phyloP scores from a whole-genome alignment of 2,113 vertebrate genomes.

The Charina bottae region DNA sequence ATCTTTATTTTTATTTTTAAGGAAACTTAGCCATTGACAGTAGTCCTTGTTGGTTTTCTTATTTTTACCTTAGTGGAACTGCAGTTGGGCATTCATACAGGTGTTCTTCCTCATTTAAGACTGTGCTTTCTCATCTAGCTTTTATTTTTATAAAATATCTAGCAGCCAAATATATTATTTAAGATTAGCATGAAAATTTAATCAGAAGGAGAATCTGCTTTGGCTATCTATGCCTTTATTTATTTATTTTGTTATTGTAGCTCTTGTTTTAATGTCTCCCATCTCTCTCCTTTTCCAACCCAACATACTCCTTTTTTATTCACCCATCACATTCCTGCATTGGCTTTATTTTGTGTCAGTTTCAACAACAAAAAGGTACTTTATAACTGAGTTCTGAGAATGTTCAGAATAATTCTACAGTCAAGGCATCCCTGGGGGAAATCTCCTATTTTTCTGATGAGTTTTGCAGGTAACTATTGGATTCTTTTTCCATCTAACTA shows the following conservation, averaged over 20 bases:
- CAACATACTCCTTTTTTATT: conserved; percentile 51
- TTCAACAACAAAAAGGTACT: conserved; percentile 61
- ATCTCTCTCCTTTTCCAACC: conserved; percentile 37
- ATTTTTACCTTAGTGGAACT: conserved; percentile 23
- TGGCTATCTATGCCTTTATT: conserved; percentile 59
- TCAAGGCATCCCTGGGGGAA: conserved; percentile 51
- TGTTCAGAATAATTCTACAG: conserved; percentile 62
- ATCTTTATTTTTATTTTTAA: conserved; percentile 31
- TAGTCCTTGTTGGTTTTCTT: neutral
- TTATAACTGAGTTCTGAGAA: conserved; percentile 64
- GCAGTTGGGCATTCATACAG: conserved; percentile 28
- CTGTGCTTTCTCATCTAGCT: conserved; percentile 53
- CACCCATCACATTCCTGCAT: conserved; percentile 53
- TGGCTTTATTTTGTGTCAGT: conserved; percentile 53
- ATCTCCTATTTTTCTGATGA: conserved; percentile 57
- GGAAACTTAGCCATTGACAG: conserved; percentile 52
- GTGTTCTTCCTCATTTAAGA: conserved; percentile 58
- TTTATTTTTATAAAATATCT: conserved; percentile 62
- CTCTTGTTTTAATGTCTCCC: conserved; percentile 37
- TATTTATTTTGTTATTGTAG: conserved; percentile 60
- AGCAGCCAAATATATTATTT: conserved; percentile 73
- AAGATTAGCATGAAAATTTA: conserved; percentile 73
- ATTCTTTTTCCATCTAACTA: conserved; percentile 43
- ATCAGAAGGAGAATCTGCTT: conserved; percentile 65
- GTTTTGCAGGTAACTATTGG: conserved; percentile 42